Evolutionary conservation across 1,140 invertebrate genomes (phyloP).

Genomic region (Drosophila murphyi): DNA sequence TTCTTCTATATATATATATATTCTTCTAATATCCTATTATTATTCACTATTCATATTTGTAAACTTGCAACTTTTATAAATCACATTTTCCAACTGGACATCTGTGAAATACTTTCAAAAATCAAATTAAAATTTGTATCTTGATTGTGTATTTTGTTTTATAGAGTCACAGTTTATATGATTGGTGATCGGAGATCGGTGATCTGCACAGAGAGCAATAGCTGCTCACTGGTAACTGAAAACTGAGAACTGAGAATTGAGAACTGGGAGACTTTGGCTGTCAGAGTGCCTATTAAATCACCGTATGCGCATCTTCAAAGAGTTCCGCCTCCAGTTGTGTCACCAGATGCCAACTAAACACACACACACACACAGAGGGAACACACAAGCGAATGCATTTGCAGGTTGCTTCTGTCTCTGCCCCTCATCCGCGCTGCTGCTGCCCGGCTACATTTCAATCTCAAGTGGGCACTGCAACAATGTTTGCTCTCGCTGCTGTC

Average conservation of each 20-base stretch:
- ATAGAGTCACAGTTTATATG: too few species aligned
- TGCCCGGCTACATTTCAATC: constrained; percentile 37
- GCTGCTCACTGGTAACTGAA: neutral
- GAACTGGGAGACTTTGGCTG: constrained; percentile 6
- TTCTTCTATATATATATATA: too few species aligned
- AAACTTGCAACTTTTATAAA: too few species aligned
- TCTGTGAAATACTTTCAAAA: too few species aligned
- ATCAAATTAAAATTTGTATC: too few species aligned
- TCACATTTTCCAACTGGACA: too few species aligned
- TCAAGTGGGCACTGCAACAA: constrained; percentile 43
- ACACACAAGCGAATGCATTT: constrained; percentile 17
- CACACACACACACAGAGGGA: neutral
- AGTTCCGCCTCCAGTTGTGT: constrained; percentile 22
- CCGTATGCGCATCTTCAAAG: constrained; percentile 38
- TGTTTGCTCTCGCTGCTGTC: constrained; percentile 49
- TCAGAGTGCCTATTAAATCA: constrained; percentile 28
- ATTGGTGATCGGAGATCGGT: too few species aligned
- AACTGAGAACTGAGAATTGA: neutral
- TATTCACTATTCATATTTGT: too few species aligned
- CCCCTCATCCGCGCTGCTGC: neutral
- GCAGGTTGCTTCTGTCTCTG: constrained; percentile 9
- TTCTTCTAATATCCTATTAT: too few species aligned
- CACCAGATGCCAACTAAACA: constrained; percentile 16
- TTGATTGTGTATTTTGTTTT: too few species aligned
- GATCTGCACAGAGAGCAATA: too few species aligned